Evolutionary conservation across 2,797 vertebrate species (phyloP), one percentile per base, ranked within the genome.

Genomic region (Rhynchotus rufescens): DNA sequence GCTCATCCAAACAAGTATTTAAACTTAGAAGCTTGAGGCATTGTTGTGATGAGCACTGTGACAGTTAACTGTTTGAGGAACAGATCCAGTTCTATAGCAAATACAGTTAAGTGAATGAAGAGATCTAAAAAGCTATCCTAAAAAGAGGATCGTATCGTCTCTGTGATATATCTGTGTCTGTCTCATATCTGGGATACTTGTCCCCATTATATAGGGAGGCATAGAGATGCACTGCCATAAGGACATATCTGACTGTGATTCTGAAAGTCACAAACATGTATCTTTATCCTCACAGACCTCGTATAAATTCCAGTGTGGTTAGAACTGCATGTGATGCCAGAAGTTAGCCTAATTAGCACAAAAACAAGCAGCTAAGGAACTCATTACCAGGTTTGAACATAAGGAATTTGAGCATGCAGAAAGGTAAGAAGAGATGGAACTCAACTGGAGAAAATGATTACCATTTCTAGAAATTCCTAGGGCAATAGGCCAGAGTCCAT

Each of bases 271-370:
- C 49, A 34, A 80, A 20, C 10, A 61, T 3, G 42, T 30, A 86
- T 34, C 28, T 83, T 91, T 47, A 54, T 68, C 34, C 47, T 88
- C 11, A 12, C 25, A 72, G 51, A 21, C 14, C 26, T 67, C 11
- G 21, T 86, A 6, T 74, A 52, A 88, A 84, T 77, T 77, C 23
- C 21, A n/a, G 4, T 28, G 38, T n/a, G 47, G 17, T 79, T 52
- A 36, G 21, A 10, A 2, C 66, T 71, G 76, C 15, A 21, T 0
- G 1, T 0, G 1, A 47, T 0, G 0, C 21, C 77, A 60, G 78
- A 66, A 75, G 21, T 67, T 66, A 79, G 30, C 17, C 30, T 20
- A 81, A 71, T 54, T 22, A 71, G 25, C 17, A 73, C 30, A 74
- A 68, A 82, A 88, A 68, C 10, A 61, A 73, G 16, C 73, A 76